phyloP scores from a whole-genome alignment of 2,888 invertebrate species.

The Coenonympha glycerion region DNA sequence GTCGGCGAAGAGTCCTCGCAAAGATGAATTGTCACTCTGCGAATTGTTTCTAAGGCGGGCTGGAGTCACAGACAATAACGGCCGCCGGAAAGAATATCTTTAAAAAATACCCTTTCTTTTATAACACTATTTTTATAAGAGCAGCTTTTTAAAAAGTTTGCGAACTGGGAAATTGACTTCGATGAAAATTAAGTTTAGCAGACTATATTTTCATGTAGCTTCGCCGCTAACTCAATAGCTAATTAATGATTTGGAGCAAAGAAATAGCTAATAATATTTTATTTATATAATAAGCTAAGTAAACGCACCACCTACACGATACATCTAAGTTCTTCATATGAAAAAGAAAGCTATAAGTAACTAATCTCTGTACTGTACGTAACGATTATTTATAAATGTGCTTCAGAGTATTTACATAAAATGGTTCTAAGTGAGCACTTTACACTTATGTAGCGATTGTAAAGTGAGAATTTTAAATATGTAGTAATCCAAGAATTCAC shows the following conservation, averaged over 20 bases:
- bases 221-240: background rate
- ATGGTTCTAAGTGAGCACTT: too few relatives aligned
- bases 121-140: slow-evolving; percentile 21
- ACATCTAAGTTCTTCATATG: too few relatives aligned
- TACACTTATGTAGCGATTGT: too few relatives aligned
- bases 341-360: too few relatives aligned
- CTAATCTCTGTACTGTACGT: too few relatives aligned
- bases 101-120: slow-evolving; percentile 20
- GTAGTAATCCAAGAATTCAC: too few relatives aligned
- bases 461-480: too few relatives aligned
- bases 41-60: slow-evolving; percentile 46
- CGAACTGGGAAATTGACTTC: slow-evolving; percentile 15
- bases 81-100: slow-evolving; percentile 16
- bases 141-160: slow-evolving; percentile 18
- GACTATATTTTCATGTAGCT: slow-evolving; percentile 1
- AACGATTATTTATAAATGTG: too few relatives aligned
- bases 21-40: slow-evolving; percentile 65
- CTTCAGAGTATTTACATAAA: too few relatives aligned
- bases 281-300: too few relatives aligned
- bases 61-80: slow-evolving; percentile 27
- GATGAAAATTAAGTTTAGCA: slow-evolving; percentile 10
- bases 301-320: background rate
- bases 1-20: slow-evolving; percentile 48
- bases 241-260: slow-evolving; percentile 2
- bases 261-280: too few relatives aligned